Evolutionary conservation across 1,140 invertebrate species (phyloP).

Genomic region (Eueides isabella): DNA sequence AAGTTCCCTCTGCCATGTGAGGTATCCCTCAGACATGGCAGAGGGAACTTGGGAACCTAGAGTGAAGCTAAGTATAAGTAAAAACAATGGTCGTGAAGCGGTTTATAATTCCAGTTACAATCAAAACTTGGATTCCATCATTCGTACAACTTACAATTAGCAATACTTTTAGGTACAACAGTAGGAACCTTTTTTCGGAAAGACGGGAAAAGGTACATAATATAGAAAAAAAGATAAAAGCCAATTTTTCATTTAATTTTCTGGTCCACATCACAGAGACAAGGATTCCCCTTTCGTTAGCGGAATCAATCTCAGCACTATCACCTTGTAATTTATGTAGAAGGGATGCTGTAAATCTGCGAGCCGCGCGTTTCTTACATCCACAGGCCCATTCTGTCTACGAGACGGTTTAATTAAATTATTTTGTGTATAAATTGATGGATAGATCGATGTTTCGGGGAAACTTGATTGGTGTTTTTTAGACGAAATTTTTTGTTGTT

Average conservation of each 20-base stretch:
- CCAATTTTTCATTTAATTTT: conserved; percentile 2
- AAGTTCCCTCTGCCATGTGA: no score
- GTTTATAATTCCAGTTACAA: no score
- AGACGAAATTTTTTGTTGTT: background rate
- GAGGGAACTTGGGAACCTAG: no score
- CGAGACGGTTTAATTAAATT: conserved; percentile 10
- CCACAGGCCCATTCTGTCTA: conserved; percentile 11
- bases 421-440: background rate
- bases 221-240: background rate
- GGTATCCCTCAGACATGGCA: no score
- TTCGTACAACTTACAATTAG: no score
- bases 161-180: no score
- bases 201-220: no score
- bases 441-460: background rate
- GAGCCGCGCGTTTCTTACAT: conserved; percentile 6
- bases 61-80: no score
- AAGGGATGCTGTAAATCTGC: conserved; percentile 19
- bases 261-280: background rate
- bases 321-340: conserved; percentile 20
- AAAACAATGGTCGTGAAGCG: no score
- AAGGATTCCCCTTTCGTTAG: background rate
- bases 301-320: conserved; percentile 5
- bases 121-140: no score
- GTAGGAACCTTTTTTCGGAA: no score
- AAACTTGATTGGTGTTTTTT: background rate